Conservation (phyloP, 2,797 vertebrate species). For the Hemibagrus guttatus region DNA sequence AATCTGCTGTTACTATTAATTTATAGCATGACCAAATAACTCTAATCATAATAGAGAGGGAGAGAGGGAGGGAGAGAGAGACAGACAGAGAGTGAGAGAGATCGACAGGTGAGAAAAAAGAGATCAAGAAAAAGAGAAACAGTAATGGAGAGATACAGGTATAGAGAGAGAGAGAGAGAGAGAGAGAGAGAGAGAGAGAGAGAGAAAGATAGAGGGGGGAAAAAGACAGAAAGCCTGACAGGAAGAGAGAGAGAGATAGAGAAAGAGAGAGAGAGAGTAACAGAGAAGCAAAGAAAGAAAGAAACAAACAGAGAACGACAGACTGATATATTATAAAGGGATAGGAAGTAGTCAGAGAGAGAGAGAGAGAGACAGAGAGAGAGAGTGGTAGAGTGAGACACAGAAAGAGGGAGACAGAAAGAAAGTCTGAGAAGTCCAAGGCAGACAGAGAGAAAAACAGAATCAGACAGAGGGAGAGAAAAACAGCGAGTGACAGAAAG, state of each 20-base stretch:
- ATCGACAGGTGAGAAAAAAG: too few relatives aligned
- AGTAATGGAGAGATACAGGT: too few relatives aligned
- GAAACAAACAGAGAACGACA: not conserved
- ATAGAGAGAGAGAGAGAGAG: too few relatives aligned
- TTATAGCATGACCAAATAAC: constrained; percentile 45
- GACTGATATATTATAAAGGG: not conserved
- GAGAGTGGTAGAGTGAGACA: not conserved
- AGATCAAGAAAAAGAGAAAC: too few relatives aligned
- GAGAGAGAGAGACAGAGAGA: not conserved
- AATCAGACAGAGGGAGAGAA: not conserved
- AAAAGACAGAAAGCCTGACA: not conserved
- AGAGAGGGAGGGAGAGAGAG: not conserved
- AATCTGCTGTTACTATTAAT: constrained; percentile 47
- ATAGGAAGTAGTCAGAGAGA: not conserved
- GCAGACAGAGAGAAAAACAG: not conserved
- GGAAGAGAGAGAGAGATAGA: not conserved
- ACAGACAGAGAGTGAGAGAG: not conserved
- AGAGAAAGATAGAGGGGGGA: not conserved
- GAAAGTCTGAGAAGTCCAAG: not conserved
- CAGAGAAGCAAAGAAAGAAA: not conserved
- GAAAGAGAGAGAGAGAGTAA: not conserved
- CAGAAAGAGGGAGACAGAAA: not conserved
- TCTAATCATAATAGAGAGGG: not conserved
- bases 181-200: not conserved
- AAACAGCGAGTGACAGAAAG: not conserved